These are phyloP conservation scores for Serranus cabrilla DNA, from an alignment of 2,797 vertebrate species.

Conservation along the genomic window DNA sequence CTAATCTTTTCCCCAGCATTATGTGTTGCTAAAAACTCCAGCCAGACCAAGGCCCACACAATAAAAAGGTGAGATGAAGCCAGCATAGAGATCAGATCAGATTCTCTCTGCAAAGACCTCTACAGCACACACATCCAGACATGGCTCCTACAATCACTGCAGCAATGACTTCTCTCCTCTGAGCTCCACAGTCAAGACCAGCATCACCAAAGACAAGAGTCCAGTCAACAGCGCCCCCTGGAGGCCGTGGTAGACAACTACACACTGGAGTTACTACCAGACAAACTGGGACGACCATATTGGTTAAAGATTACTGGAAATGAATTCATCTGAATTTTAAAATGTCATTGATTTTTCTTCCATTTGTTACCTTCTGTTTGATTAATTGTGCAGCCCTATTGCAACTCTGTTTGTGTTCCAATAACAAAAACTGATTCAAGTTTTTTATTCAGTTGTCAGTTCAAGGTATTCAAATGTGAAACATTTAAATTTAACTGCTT, in stretches of 20 bases:
- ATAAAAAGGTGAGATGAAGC: slow-evolving; percentile 86
- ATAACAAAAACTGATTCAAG: no score
- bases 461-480: no score
- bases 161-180: slow-evolving; percentile 41
- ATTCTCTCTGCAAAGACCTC: slow-evolving; percentile 72
- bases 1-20: slow-evolving; percentile 44
- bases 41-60: slow-evolving; percentile 85
- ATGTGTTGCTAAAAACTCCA: slow-evolving; percentile 90
- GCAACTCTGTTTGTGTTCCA: no score
- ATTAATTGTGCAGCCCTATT: no score
- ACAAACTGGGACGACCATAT: no score
- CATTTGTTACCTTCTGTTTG: no score
- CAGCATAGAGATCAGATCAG: slow-evolving; percentile 55
- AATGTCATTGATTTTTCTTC: no score
- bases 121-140: slow-evolving; percentile 68
- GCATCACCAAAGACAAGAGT: slow-evolving; percentile 46
- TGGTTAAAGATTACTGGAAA: no score
- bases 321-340: no score
- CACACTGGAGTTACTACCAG: not conserved
- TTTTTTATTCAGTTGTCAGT: no score
- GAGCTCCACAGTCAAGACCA: slow-evolving; percentile 45
- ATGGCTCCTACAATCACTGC: slow-evolving; percentile 76
- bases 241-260: slow-evolving; percentile 73
- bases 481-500: no score
- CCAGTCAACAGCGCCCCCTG: slow-evolving; percentile 50